These are phyloP conservation scores for Stenchaetothrips biformis DNA, from an alignment of 2,888 invertebrate species.

Conservation along the genomic window DNA sequence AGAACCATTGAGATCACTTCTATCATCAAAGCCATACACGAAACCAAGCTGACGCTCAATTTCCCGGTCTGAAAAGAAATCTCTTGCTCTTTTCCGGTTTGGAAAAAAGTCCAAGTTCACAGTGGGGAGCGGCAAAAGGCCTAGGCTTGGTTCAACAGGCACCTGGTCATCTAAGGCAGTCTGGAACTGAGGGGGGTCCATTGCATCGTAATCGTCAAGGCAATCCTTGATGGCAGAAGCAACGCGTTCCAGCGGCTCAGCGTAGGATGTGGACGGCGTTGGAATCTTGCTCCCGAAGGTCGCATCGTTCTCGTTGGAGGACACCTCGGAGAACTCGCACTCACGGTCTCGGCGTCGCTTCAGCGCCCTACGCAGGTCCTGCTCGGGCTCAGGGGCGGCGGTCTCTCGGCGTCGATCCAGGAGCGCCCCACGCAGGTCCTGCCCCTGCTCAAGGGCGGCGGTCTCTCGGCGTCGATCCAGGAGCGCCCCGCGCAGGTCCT, in stretches of 20 bases:
- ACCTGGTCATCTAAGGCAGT: not conserved
- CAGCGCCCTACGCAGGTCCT: not conserved
- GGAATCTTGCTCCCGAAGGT: too few species aligned
- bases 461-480: too few species aligned
- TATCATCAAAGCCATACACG: too few species aligned
- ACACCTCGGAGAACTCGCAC: too few species aligned
- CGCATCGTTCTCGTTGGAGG: too few species aligned
- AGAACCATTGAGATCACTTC: too few species aligned
- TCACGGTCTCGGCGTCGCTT: not conserved
- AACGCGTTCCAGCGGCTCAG: not conserved
- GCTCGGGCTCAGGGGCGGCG: not conserved
- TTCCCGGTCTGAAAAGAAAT: not conserved
- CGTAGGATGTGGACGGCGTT: too few species aligned
- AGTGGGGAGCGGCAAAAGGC: not conserved
- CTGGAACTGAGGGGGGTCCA: not conserved
- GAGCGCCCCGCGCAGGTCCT: too few species aligned
- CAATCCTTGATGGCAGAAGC: not conserved
- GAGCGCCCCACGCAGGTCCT: too few species aligned
- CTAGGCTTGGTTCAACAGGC: not conserved
- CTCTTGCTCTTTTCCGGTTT: not conserved
- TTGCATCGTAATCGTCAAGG: not conserved
- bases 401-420: too few species aligned
- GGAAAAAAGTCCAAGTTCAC: not conserved
- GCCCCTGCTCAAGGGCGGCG: too few species aligned
- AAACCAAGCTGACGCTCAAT: not conserved